phyloP scores from a whole-genome alignment of 2,888 invertebrate species.

The Doris montereyensis region DNA sequence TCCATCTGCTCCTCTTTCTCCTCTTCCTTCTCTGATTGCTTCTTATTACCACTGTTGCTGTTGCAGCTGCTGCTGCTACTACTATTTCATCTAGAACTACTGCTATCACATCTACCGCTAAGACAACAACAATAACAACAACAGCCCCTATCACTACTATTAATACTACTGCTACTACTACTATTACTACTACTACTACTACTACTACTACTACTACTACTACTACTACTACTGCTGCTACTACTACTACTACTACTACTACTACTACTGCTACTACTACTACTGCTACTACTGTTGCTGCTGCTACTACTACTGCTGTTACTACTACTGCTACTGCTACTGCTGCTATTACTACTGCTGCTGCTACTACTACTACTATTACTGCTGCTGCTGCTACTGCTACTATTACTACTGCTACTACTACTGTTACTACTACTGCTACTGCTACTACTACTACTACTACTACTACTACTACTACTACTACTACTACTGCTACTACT shows the following conservation, averaged over 20 bases:
- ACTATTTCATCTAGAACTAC: neutral
- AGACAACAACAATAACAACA: too few relatives aligned
- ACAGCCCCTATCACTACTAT: neutral
- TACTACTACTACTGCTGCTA: conserved; percentile 1
- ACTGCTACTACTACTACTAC: neutral
- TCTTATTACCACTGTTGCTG: neutral
- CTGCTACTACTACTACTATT: neutral
- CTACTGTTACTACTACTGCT: conserved; percentile 5
- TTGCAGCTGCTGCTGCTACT: neutral
- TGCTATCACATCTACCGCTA: too few relatives aligned
- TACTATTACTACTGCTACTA: conserved; percentile 1
- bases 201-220: neutral
- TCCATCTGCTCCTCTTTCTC: neutral
- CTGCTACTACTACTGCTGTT: neutral
- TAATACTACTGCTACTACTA: neutral
- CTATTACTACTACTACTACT: conserved; percentile 9
- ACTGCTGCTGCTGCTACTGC: neutral
- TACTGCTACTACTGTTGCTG: neutral
- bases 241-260: conserved; percentile 23
- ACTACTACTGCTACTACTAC: conserved; percentile 18
- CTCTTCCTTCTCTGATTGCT: neutral
- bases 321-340: conserved; percentile 16
- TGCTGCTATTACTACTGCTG: conserved; percentile 7
- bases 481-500: neutral
- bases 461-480: neutral